These are phyloP conservation scores for Gracilinanus agilis DNA, from an alignment of 2,113 vertebrate genomes.

Conservation along the genomic window DNA sequence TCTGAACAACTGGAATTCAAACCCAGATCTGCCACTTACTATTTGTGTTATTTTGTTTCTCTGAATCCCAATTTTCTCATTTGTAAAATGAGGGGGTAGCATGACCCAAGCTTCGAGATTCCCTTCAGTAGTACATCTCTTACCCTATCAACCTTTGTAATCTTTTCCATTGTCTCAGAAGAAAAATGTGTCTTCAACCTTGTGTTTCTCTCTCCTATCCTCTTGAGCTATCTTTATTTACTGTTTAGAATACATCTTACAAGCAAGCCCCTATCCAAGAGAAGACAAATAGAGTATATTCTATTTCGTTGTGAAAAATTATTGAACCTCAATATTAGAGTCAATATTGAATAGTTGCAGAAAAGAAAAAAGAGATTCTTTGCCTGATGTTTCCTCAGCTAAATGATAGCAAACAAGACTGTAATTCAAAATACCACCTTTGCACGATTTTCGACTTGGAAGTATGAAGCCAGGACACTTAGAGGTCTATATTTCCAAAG, in stretches of 20 bases:
- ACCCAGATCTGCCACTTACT: background rate
- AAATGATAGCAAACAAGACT: slow-evolving; percentile 57
- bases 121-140: background rate
- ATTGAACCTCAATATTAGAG: slow-evolving; percentile 55
- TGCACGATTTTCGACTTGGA: slow-evolving; percentile 38
- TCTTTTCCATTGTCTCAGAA: slow-evolving; percentile 18
- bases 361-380: slow-evolving; percentile 69
- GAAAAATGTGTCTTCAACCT: slow-evolving; percentile 10
- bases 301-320: slow-evolving; percentile 75
- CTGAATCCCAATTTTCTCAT: background rate
- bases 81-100: background rate
- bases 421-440: slow-evolving; percentile 55
- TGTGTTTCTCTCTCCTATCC: slow-evolving; percentile 19
- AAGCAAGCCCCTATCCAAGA: slow-evolving; percentile 44
- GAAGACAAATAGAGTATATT: slow-evolving; percentile 46
- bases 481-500: slow-evolving; percentile 30
- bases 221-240: slow-evolving; percentile 62
- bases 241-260: slow-evolving; percentile 57
- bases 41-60: background rate
- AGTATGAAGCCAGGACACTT: slow-evolving; percentile 19
- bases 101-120: background rate
- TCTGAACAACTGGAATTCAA: background rate
- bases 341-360: slow-evolving; percentile 64
- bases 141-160: slow-evolving; percentile 2
- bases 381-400: slow-evolving; percentile 69